Percentiles rank a stretch among this genome's conserved stretches.
Evolutionary conservation across 2,888 invertebrate species (phyloP).

Genomic region (Philereme vetulata): DNA sequence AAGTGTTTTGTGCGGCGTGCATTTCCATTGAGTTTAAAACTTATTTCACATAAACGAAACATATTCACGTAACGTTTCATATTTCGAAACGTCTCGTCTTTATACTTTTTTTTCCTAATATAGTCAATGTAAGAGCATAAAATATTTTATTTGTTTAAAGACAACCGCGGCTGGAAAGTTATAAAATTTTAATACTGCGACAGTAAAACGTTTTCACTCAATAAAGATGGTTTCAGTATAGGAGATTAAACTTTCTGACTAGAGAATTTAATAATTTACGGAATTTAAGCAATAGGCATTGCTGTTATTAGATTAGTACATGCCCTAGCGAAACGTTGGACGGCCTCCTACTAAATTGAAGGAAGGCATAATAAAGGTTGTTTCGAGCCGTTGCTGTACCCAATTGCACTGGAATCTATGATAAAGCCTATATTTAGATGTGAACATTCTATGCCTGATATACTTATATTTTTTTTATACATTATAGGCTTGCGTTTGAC

Average conservation of each 20-base stretch:
- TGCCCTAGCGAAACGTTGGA: too few relatives aligned
- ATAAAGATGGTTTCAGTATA: constrained; percentile 38
- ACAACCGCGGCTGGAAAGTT: constrained; percentile 34
- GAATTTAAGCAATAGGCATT: background rate
- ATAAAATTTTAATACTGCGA: constrained; percentile 44
- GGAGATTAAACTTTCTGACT: constrained; percentile 27
- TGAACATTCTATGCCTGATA: too few relatives aligned
- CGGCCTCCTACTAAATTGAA: too few relatives aligned
- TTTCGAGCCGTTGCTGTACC: too few relatives aligned
- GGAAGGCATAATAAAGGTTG: too few relatives aligned
- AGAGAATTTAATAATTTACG: constrained; percentile 6
- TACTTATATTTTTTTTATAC: too few relatives aligned
- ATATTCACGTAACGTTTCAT: too few relatives aligned
- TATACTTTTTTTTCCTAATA: constrained; percentile 27
- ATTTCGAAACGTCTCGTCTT: constrained; percentile 6
- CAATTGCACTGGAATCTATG: too few relatives aligned
- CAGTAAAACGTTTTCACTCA: constrained; percentile 46
- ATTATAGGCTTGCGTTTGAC: too few relatives aligned
- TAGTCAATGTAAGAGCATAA: constrained; percentile 31
- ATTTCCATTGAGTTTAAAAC: constrained; percentile 5
- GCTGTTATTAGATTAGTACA: too few relatives aligned
- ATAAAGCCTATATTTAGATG: too few relatives aligned
- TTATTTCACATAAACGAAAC: constrained; percentile 4
- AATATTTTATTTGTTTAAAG: constrained; percentile 43
- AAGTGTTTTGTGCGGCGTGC: background rate